Percentiles rank a stretch among this genome's conserved stretches.
phyloP scores from a whole-genome alignment of 2,113 vertebrate species.

The Anas platyrhynchos region DNA sequence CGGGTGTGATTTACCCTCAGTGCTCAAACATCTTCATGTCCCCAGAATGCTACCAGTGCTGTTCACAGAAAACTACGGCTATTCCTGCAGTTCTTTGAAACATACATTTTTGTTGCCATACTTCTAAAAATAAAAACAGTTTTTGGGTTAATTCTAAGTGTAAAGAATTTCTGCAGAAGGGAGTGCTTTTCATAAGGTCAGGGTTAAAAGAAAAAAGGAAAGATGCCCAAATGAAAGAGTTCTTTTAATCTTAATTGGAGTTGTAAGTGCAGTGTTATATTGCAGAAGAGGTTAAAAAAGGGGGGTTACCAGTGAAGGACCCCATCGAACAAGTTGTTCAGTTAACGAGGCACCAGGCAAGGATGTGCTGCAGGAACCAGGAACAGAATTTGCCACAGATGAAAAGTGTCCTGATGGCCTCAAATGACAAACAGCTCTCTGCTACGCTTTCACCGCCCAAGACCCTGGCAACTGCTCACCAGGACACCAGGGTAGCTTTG shows the following conservation, averaged over 20 bases:
- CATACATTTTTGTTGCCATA: not conserved
- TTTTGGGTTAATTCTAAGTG: not conserved
- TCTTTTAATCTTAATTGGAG: conserved; percentile 16
- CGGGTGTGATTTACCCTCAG: not conserved
- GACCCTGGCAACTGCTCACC: not conserved
- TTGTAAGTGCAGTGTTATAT: not conserved
- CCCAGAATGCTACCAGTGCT: not conserved
- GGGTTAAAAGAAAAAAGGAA: not conserved
- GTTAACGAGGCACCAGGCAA: not conserved
- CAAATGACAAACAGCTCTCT: not conserved
- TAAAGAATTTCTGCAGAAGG: not conserved
- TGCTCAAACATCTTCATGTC: not conserved
- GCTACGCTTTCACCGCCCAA: not conserved
- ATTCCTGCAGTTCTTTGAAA: not conserved
- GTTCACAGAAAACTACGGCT: not conserved
- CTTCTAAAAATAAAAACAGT: not conserved
- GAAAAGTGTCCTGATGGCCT: not conserved
- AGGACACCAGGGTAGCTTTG: not conserved
- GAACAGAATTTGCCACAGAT: conserved; percentile 6
- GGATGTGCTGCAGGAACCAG: not conserved
- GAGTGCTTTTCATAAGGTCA: not conserved
- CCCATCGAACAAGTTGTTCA: not conserved
- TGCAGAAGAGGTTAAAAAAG: not conserved
- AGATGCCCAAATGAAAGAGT: not conserved
- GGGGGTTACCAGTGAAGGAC: not conserved